Conservation (phyloP, 2,113 vertebrate species). For the Chaetodon trifascialis region DNA sequence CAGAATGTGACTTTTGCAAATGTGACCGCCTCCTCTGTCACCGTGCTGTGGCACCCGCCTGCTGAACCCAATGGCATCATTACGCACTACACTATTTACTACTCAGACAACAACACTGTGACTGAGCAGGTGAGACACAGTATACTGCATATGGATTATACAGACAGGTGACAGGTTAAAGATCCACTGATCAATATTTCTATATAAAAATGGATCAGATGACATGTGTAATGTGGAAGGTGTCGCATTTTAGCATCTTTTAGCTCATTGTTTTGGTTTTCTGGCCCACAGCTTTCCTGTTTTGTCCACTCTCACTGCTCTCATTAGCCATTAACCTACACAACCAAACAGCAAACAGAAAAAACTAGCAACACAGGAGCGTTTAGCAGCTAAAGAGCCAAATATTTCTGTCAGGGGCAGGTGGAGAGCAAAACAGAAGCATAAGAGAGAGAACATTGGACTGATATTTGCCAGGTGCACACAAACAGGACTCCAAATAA, state of each 20-base stretch:
- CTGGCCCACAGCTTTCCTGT: background rate
- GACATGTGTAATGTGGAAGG: background rate
- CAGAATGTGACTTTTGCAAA: slow-evolving; percentile 88
- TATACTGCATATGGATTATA: background rate
- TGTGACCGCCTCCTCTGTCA: slow-evolving; percentile 87
- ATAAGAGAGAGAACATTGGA: background rate
- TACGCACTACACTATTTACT: slow-evolving; percentile 89
- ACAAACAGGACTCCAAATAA: background rate
- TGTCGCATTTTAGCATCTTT: background rate
- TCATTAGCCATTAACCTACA: background rate
- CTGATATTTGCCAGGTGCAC: background rate
- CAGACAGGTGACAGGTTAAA: background rate
- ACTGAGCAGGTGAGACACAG: slow-evolving; percentile 86
- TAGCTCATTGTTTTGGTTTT: background rate
- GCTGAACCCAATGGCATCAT: slow-evolving; percentile 91
- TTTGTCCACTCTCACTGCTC: background rate
- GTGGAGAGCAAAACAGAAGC: background rate
- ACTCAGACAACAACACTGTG: slow-evolving; percentile 82
- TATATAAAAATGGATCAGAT: background rate
- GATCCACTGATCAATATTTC: background rate
- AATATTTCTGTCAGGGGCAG: background rate
- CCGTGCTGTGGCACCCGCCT: slow-evolving; percentile 90
- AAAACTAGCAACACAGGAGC: background rate
- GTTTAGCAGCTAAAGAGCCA: background rate
- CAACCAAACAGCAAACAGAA: background rate